These are phyloP conservation scores for Danio tinwini DNA, from an alignment of 2,797 vertebrate genomes.

Conservation along the genomic window DNA sequence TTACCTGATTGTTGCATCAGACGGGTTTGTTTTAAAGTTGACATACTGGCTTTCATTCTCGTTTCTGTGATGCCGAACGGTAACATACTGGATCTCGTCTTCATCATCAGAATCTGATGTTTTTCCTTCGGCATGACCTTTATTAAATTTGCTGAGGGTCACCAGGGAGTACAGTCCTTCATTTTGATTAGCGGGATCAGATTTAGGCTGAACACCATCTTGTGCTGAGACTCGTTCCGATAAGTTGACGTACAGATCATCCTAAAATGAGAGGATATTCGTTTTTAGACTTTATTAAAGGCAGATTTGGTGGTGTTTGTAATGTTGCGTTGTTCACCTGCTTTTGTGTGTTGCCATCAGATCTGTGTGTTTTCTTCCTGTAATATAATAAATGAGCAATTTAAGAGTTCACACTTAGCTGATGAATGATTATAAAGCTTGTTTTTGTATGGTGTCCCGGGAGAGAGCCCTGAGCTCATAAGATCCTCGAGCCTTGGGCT, in stretches of 20 bases:
- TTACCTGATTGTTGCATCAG: background rate
- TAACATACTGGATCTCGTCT: constrained; percentile 6
- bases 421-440: no score
- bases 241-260: background rate
- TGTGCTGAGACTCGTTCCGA: background rate
- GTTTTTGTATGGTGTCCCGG: no score
- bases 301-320: background rate
- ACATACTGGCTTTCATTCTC: background rate
- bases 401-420: no score
- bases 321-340: background rate
- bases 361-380: constrained; percentile 1
- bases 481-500: no score
- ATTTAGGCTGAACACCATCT: background rate
- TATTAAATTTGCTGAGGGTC: background rate
- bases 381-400: background rate
- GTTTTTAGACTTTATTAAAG: background rate
- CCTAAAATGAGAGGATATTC: constrained; percentile 1
- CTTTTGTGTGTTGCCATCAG: background rate
- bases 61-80: background rate
- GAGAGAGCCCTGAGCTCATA: no score
- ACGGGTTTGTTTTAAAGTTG: background rate
- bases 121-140: background rate
- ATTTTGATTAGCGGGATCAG: background rate
- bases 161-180: background rate
- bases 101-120: background rate